phyloP scores from a whole-genome alignment of 1,140 invertebrate genomes.

The Drosophila navojoa region DNA sequence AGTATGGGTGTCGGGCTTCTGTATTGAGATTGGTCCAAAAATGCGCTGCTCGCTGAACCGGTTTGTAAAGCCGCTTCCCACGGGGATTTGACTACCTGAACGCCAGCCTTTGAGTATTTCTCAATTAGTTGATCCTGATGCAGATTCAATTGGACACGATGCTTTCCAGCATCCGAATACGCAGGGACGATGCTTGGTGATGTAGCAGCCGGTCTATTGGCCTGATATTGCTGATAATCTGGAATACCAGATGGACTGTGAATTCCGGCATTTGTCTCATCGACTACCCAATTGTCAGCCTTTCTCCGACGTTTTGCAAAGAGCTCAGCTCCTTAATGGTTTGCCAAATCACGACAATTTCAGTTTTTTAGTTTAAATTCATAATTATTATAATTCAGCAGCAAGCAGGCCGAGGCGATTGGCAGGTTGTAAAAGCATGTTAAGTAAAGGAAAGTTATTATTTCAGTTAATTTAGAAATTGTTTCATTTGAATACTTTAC shows the following conservation, averaged over 20 bases:
- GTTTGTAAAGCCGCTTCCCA: conserved; percentile 90
- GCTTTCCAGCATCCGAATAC: conserved; percentile 78
- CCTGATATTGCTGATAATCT: conserved; percentile 78
- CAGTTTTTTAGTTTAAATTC: background rate
- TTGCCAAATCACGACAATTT: background rate
- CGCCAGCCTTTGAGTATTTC: conserved; percentile 85
- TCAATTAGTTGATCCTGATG: conserved; percentile 84
- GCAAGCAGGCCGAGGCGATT: conserved; percentile 27
- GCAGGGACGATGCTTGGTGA: conserved; percentile 82
- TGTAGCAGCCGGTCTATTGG: conserved; percentile 48
- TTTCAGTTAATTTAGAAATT: background rate
- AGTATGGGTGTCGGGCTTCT: conserved; percentile 10
- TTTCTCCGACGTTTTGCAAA: conserved; percentile 94
- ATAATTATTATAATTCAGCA: conserved; percentile 9
- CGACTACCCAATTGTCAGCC: conserved; percentile 94
- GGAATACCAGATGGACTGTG: conserved; percentile 82
- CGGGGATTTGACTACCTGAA: conserved; percentile 88
- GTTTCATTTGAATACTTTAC: background rate
- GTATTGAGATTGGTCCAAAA: conserved; percentile 84
- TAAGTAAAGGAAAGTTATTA: conserved; percentile 1
- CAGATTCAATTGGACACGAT: conserved; percentile 78
- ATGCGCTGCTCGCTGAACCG: conserved; percentile 88
- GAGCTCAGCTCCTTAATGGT: conserved; percentile 89
- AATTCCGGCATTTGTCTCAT: conserved; percentile 87
- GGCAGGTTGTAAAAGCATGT: conserved; percentile 33